phyloP scores from a whole-genome alignment of 2,888 invertebrate genomes.

The Synanthedon myopaeformis region DNA sequence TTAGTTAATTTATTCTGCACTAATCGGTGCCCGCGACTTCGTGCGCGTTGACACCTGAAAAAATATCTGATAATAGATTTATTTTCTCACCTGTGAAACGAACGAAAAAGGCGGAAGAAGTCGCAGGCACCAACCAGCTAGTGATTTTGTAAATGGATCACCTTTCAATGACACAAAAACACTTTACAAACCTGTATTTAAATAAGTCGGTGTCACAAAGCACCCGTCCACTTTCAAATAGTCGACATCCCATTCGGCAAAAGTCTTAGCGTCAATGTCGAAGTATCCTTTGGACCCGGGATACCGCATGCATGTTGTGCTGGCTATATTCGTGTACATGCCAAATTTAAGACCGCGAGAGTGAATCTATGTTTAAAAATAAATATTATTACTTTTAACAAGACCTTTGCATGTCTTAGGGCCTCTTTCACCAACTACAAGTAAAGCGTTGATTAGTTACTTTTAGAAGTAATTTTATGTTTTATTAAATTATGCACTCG shows the following conservation, averaged over 20 bases:
- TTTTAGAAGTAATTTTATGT: too few species aligned
- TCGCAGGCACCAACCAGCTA: not conserved
- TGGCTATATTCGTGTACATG: slow-evolving; percentile 85
- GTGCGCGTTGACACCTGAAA: too few species aligned
- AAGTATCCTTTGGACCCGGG: slow-evolving; percentile 77
- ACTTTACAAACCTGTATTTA: slow-evolving; percentile 35
- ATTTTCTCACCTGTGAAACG: too few species aligned
- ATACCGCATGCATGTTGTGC: slow-evolving; percentile 79
- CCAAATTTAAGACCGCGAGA: slow-evolving; percentile 80
- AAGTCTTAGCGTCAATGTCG: slow-evolving; percentile 75
- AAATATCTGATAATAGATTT: too few species aligned
- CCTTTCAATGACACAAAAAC: not conserved
- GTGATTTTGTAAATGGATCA: not conserved
- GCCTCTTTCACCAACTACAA: too few species aligned
- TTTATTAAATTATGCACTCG: too few species aligned
- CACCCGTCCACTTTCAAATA: slow-evolving; percentile 88
- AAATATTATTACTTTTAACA: too few species aligned
- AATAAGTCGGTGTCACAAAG: slow-evolving; percentile 64
- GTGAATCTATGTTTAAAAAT: slow-evolving; percentile 71
- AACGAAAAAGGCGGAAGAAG: too few species aligned
- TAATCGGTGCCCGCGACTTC: too few species aligned
- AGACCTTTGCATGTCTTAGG: too few species aligned
- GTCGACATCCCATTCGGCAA: slow-evolving; percentile 84
- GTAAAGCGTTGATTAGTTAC: too few species aligned
- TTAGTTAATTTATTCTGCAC: too few species aligned